Evolutionary conservation across 2,888 invertebrate genomes (phyloP).

Genomic region (Aproaerema taeniolella): DNA sequence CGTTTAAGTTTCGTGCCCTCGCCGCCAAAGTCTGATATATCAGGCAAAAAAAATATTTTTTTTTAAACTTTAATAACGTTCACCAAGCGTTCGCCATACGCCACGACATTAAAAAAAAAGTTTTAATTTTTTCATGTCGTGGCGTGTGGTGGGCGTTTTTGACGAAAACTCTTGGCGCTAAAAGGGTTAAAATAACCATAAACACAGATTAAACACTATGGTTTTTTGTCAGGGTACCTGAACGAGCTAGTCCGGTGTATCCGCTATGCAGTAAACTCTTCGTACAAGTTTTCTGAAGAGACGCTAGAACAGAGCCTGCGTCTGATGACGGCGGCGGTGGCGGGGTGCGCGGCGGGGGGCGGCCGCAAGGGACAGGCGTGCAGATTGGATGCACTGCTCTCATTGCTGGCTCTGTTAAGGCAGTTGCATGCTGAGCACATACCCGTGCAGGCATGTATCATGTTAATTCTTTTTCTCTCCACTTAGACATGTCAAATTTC

Average conservation of each 20-base stretch:
- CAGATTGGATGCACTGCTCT: constrained; percentile 47
- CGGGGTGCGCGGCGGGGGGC: constrained; percentile 47
- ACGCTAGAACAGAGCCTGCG: constrained; percentile 40
- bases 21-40: no score
- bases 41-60: no score
- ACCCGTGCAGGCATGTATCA: constrained; percentile 50
- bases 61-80: no score
- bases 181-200: no score
- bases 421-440: constrained; percentile 40
- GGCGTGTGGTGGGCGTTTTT: no score
- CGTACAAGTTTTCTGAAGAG: constrained; percentile 49
- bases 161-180: no score
- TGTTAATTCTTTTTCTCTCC: neutral
- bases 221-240: constrained; percentile 51
- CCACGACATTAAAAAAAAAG: no score
- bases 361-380: constrained; percentile 61
- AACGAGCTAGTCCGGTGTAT: constrained; percentile 62
- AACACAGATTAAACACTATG: no score
- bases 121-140: no score
- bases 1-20: no score
- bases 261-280: constrained; percentile 47
- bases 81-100: no score
- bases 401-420: constrained; percentile 44
- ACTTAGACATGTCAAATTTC: neutral
- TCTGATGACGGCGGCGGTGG: constrained; percentile 35